These are phyloP conservation scores for Conomelus anceps DNA, from an alignment of 2,888 invertebrate species.

Conservation along the genomic window DNA sequence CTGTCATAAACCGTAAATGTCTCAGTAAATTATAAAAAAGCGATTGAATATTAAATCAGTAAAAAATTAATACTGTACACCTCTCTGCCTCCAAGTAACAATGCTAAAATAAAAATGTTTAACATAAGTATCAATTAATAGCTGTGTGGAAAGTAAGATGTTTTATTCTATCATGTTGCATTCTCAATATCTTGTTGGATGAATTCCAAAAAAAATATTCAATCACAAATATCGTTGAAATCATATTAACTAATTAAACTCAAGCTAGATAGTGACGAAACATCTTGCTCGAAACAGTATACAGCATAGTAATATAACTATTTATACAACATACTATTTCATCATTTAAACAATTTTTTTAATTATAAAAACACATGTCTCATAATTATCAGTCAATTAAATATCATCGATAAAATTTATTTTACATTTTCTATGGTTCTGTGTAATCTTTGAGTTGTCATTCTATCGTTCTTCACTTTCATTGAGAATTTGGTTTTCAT, in stretches of 20 bases:
- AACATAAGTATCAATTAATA: conserved; percentile 19
- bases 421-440: background rate
- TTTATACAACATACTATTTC: background rate
- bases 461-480: background rate
- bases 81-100: conserved; percentile 45
- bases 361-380: background rate
- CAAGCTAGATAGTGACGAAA: background rate
- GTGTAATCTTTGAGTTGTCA: background rate
- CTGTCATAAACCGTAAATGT: conserved; percentile 13
- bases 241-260: background rate
- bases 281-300: background rate
- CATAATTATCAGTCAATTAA: background rate
- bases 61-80: conserved; percentile 28
- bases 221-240: background rate
- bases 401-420: background rate
- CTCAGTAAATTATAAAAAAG: conserved; percentile 19
- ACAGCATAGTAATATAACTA: background rate
- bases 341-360: background rate
- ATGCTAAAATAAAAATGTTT: conserved; percentile 30
- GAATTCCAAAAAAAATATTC: background rate
- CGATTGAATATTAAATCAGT: conserved; percentile 21
- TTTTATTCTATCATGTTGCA: background rate
- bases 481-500: background rate
- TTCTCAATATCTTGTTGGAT: background rate
- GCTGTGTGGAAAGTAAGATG: conserved; percentile 1